phyloP scores from a whole-genome alignment of 2,888 invertebrate genomes.

The Xylophagus ater region DNA sequence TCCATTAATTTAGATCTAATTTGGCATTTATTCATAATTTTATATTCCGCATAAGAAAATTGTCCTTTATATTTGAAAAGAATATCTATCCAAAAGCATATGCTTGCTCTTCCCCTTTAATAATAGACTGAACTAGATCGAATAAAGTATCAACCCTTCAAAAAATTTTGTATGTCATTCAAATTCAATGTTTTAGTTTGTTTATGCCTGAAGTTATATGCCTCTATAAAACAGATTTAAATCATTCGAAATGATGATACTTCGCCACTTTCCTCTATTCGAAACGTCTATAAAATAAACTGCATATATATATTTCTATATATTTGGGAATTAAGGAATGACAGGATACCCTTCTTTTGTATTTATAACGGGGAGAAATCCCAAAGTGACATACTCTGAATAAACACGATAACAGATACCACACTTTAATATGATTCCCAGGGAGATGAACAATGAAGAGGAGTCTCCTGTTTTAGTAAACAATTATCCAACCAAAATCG shows the following conservation, averaged over 20 bases:
- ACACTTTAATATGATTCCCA: conserved; percentile 4
- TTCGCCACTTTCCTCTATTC: too few species aligned
- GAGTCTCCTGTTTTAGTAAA: too few species aligned
- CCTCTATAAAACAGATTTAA: conserved; percentile 14
- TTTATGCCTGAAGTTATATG: too few species aligned
- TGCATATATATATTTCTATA: neutral
- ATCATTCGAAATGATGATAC: conserved; percentile 16
- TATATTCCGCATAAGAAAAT: too few species aligned
- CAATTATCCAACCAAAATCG: too few species aligned
- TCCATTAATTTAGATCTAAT: too few species aligned
- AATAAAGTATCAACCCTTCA: conserved; percentile 12
- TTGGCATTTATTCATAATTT: too few species aligned
- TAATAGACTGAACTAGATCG: conserved; percentile 8
- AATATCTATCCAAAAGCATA: conserved; percentile 9
- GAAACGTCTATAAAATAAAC: neutral
- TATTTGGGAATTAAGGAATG: neutral
- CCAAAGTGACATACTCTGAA: conserved; percentile 10
- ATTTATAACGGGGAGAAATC: neutral
- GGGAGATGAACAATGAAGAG: neutral
- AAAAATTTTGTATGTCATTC: too few species aligned
- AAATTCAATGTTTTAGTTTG: too few species aligned
- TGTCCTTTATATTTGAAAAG: too few species aligned
- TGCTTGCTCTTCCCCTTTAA: conserved; percentile 4
- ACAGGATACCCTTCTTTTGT: neutral
- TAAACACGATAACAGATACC: conserved; percentile 15